Evolutionary conservation across 2,113 vertebrate genomes (phyloP).

Genomic region (Cinclus cinclus): DNA sequence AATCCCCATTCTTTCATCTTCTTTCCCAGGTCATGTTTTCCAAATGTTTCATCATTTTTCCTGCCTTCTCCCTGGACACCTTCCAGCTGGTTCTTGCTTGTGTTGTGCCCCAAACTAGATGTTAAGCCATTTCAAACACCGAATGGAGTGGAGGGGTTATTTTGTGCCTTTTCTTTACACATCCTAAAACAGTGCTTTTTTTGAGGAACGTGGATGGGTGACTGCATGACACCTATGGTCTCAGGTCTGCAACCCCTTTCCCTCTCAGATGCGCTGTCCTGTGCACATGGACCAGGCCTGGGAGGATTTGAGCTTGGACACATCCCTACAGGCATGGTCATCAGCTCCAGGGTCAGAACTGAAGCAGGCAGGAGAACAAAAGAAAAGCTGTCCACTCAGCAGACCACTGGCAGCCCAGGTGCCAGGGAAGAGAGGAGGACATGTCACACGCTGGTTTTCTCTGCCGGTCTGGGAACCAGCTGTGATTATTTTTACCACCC

Average conservation of each 20-base stretch:
- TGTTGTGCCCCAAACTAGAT: neutral
- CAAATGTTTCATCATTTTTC: slow-evolving; percentile 26
- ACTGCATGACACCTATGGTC: rapidly evolving
- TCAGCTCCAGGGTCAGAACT: neutral
- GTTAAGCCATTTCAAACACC: neutral
- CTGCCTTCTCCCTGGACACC: neutral
- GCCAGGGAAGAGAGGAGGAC: neutral
- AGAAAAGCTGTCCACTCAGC: neutral
- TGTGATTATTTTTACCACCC: slow-evolving; percentile 4
- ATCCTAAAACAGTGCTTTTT: neutral
- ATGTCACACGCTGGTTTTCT: neutral
- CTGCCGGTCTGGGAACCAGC: neutral
- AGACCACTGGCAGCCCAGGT: neutral
- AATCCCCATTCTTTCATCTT: slow-evolving; percentile 50
- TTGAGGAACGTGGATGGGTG: neutral
- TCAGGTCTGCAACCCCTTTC: neutral
- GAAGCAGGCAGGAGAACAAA: neutral
- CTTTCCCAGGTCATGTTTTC: slow-evolving; percentile 25
- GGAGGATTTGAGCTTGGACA: neutral
- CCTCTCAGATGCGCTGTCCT: rapidly evolving
- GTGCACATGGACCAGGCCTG: rapidly evolving
- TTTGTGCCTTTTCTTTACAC: neutral
- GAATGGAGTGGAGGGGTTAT: neutral
- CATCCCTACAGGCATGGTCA: neutral
- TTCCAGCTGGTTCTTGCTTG: slow-evolving; percentile 22